Base-by-base conservation (phyloP, 2,888 invertebrate species). In the Latheticus oryzae region DNA sequence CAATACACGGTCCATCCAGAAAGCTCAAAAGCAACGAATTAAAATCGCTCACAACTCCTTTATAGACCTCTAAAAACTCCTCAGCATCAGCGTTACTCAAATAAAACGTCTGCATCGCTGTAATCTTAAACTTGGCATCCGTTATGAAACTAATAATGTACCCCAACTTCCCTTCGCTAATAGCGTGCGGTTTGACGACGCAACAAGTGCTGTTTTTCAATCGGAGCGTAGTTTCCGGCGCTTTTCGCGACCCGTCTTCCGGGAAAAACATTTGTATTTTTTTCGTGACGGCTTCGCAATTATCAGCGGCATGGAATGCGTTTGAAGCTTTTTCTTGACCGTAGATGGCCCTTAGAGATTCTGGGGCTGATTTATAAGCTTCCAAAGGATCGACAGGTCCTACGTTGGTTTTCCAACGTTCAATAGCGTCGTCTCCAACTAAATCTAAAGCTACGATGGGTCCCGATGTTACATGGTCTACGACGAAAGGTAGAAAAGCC, bases 61-160 rank as follows among this genome's bases (percentile, higher is more conserved):
- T 93, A 77, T 97, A 97, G 2, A 96, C 90, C 80, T 96, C 95
- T 72, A 90, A 87, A 79, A 96, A 96, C 76, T 96, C 95, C 68
- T 93, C 91, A 2, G 93, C 93, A 76, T 94, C 91, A 0, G 88
- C 84, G 60, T 87, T 87, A 67, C 90, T 91, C 67, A 97, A 81
- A 58, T 87, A 82, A 65, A 90, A 85, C 85, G 92, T 88, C 76
- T 90, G 88, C 59, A 95, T 80, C 0, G 91, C 93, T 0, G 89
- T 87, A 30, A 97, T 85, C 33, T 84, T 82, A 71, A 91, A 96
- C 50, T 86, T 85, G n/a, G 69, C 67, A 8, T 88, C 86, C 56
- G 85, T 84, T 37, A 96, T 93, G 17, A 84, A 84, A 47, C 83
- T 82, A 11, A 95, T 79, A 1, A 94, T 89, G 47, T 83, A 79